Conservation (phyloP, 2,113 vertebrate species). For the Aythya baeri region DNA sequence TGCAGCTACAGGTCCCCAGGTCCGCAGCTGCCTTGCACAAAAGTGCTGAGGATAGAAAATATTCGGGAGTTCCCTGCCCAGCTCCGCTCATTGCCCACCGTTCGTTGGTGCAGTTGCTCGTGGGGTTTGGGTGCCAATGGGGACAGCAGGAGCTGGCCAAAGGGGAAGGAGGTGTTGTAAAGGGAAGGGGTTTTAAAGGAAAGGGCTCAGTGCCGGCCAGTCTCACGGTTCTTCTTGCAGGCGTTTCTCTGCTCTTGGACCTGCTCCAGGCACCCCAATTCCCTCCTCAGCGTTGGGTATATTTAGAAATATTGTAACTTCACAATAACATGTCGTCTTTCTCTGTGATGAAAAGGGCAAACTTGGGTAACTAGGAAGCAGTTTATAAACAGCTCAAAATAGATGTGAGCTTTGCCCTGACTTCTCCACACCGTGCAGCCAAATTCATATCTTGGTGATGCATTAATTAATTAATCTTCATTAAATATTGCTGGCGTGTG, state of each 20-base stretch:
- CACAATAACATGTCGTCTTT: background rate
- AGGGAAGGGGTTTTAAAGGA: background rate
- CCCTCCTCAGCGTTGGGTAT: background rate
- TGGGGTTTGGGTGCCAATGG: background rate
- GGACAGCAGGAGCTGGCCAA: background rate
- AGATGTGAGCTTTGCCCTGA: conserved; percentile 12
- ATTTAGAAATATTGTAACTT: conserved; percentile 1
- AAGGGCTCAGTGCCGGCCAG: background rate
- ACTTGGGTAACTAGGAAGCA: conserved; percentile 49
- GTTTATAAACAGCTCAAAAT: conserved; percentile 71
- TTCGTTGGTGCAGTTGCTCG: no score
- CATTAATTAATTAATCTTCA: background rate
- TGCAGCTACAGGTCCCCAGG: background rate
- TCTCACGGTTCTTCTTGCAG: background rate
- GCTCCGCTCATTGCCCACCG: background rate
- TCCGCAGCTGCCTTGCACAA: fast-evolving
- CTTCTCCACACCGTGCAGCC: background rate
- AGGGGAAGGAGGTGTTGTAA: no score
- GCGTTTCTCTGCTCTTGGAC: background rate
- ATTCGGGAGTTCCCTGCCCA: background rate
- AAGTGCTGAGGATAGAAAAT: background rate
- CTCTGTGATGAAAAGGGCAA: conserved; percentile 22
- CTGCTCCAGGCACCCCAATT: background rate
- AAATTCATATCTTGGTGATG: background rate
- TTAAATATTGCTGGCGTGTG: background rate